Evolutionary conservation across 2,113 vertebrate genomes (phyloP), one percentile per base, ranked within the genome.

Genomic region (Carollia perspicillata): DNA sequence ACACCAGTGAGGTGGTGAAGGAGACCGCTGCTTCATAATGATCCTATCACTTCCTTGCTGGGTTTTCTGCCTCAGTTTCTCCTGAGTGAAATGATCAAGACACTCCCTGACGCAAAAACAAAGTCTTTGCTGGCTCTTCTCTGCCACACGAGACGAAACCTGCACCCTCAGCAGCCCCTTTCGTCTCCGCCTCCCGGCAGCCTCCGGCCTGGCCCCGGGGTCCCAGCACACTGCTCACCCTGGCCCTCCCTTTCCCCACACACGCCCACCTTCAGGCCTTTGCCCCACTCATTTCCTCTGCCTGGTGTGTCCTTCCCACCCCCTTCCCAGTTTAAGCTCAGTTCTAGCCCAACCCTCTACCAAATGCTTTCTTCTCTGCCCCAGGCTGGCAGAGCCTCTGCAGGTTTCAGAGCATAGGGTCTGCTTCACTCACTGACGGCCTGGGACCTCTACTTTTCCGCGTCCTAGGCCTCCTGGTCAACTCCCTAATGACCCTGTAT

Each of bases 51-150:
- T 60, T 80, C 33, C 80, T 53, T 20, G 78, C 28, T 51, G 9
- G 2, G 33, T 40, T 92, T 84, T 78, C 55, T 23, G 26, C 93
- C 86, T 94, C 65, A 40, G 65, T 89, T 96, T 95, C 90, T 69
- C 80, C 74, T 35, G 12, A 93, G 35, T 51, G 84, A 75, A 87
- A 12, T 3, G 13, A 65, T 68, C 42, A 83, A 95, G 71, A 72
- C 58, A 74, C 75, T 80, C 90, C 86, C 72, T 90, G 63, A 35
- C 81, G 10, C 35, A 83, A 83, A 84, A 71, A 90, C 66, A 55
- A 28, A 92, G n/a, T 35, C 49, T 51, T n/a, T 53, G 60, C 55
- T 28, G 42, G 28, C 44, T 80, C 16, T 28, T 33, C 68, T 47
- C 79, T 74, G 66, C 84, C 92, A 6, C 7, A 0, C 5, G 37